Evolutionary conservation across 1,140 invertebrate genomes (phyloP).

Genomic region (Drosophila watanabei): DNA sequence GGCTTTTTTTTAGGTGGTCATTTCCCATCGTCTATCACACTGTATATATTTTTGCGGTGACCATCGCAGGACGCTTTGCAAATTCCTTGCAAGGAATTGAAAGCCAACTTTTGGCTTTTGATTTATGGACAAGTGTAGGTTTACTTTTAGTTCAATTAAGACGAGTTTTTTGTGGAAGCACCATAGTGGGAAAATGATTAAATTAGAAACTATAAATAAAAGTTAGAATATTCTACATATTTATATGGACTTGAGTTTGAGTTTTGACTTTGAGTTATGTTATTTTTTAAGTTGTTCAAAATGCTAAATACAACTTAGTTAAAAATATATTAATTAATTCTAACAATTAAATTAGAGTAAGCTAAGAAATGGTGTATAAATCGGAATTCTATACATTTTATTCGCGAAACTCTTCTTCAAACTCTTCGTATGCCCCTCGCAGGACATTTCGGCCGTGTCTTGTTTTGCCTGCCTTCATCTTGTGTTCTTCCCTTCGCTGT

Average conservation of each 20-base stretch:
- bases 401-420: background rate
- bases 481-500: slow-evolving; percentile 40
- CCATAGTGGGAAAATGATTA: no score
- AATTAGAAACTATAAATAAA: no score
- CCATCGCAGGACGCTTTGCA: slow-evolving; percentile 45
- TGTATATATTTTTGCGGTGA: slow-evolving; percentile 55
- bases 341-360: no score
- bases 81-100: slow-evolving; percentile 7
- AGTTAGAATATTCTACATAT: background rate
- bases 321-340: no score
- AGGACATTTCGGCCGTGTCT: slow-evolving; percentile 22
- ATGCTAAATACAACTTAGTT: no score
- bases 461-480: slow-evolving; percentile 62
- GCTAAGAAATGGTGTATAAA: no score
- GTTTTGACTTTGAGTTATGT: background rate
- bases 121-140: background rate
- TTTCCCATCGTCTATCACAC: slow-evolving; percentile 70
- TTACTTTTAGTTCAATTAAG: background rate
- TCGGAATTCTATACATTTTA: background rate
- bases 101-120: background rate
- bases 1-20: slow-evolving; percentile 48
- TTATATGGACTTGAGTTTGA: background rate
- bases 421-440: slow-evolving; percentile 44
- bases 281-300: no score
- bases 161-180: background rate